Evolutionary conservation across 30 jellyfish, hydroid and myxozoan genomes (phyloP).

Genomic region (Hydra vulgaris): DNA sequence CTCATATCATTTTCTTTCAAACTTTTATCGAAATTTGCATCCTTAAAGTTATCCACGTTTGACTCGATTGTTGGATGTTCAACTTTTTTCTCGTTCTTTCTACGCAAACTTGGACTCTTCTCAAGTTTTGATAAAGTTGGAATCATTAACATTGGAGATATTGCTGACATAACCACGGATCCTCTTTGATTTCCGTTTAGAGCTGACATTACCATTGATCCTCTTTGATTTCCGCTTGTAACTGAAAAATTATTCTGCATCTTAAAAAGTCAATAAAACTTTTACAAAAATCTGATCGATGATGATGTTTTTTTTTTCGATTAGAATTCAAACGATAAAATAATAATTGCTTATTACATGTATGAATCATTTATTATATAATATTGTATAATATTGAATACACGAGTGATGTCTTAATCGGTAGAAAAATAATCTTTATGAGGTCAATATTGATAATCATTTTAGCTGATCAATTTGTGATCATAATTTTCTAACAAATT

Average conservation of each 20-base stretch:
- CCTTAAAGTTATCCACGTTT: background rate
- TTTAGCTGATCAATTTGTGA: background rate
- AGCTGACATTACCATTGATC: background rate
- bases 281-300: background rate
- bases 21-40: background rate
- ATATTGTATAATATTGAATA: background rate
- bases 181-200: background rate
- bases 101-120: background rate
- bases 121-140: background rate
- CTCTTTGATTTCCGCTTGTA: background rate
- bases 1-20: background rate
- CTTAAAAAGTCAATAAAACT: background rate
- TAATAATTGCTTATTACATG: background rate
- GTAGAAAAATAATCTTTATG: background rate
- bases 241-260: background rate
- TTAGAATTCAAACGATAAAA: too few relatives aligned
- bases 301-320: background rate
- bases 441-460: background rate
- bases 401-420: background rate
- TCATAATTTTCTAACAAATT: too few relatives aligned
- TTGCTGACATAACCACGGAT: background rate
- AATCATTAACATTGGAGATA: background rate
- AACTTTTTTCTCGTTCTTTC: background rate
- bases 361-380: background rate
- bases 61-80: background rate